Evolutionary conservation across 2,797 vertebrate genomes (phyloP).

Genomic region (Phataginus tricuspis): DNA sequence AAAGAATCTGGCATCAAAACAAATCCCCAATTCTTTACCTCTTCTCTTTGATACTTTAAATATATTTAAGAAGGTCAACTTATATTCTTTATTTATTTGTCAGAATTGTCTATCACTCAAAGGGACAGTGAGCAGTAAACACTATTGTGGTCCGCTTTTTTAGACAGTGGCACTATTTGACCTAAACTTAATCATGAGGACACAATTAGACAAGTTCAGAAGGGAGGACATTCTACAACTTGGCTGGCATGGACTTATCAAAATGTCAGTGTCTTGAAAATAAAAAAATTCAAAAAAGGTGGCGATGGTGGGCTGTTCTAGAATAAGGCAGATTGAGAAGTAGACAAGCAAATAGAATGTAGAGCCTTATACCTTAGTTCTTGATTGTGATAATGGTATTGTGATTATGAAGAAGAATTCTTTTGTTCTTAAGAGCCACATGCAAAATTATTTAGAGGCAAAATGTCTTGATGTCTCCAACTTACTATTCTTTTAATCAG

Average conservation of each 20-base stretch:
- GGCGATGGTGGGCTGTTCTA: not conserved
- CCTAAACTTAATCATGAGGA: not conserved
- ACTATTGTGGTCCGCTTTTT: not conserved
- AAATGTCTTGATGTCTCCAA: not conserved
- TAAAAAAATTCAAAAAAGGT: not conserved
- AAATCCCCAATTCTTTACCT: constrained; percentile 2
- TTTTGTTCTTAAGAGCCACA: not conserved
- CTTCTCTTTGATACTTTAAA: constrained; percentile 39
- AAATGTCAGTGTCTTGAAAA: not conserved
- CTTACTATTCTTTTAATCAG: not conserved
- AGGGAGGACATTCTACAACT: not conserved
- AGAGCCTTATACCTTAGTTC: not conserved
- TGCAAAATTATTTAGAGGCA: not conserved
- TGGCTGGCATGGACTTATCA: not conserved
- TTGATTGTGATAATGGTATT: not conserved
- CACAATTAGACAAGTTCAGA: not conserved
- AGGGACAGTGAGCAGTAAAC: not conserved
- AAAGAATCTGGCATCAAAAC: constrained; percentile 22
- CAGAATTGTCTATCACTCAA: not conserved
- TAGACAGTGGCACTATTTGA: not conserved
- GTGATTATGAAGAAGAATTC: not conserved
- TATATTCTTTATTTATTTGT: not conserved
- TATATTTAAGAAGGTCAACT: not conserved
- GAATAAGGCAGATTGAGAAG: not conserved
- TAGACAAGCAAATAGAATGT: not conserved